These are phyloP conservation scores for Lasaia peninsularis DNA, from an alignment of 1,140 invertebrate genomes.

Conservation along the genomic window DNA sequence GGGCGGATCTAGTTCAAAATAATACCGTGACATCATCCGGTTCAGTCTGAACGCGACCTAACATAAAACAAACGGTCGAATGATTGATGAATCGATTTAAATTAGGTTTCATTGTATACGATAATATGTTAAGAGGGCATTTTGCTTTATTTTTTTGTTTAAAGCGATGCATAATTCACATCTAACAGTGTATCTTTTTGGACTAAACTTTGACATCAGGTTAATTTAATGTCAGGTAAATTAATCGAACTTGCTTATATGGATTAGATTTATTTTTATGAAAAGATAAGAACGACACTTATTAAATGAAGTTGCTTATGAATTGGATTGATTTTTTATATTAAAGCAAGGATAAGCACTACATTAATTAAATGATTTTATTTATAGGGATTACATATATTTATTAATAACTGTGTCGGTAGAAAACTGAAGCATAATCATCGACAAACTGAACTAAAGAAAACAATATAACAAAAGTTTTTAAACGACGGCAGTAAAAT, in stretches of 20 bases:
- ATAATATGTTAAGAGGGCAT: constrained; percentile 6
- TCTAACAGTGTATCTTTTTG: neutral
- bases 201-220: neutral
- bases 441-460: no score
- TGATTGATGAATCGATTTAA: constrained; percentile 11
- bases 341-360: no score
- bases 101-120: constrained; percentile 9
- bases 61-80: constrained; percentile 10
- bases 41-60: neutral
- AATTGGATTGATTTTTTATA: no score
- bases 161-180: neutral
- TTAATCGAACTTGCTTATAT: neutral
- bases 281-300: no score
- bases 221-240: neutral
- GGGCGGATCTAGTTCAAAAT: constrained; percentile 1
- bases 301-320: no score
- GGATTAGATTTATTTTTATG: no score
- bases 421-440: no score
- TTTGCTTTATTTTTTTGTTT: constrained; percentile 1
- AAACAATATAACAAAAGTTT: no score
- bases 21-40: constrained; percentile 1
- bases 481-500: no score
- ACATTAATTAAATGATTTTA: no score
- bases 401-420: no score
- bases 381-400: no score